A percentile compares a stretch with the other conserved stretches of the same genome.
phyloP scores from a whole-genome alignment of 2,113 vertebrate genomes.

The Craseonycteris thonglongyai region DNA sequence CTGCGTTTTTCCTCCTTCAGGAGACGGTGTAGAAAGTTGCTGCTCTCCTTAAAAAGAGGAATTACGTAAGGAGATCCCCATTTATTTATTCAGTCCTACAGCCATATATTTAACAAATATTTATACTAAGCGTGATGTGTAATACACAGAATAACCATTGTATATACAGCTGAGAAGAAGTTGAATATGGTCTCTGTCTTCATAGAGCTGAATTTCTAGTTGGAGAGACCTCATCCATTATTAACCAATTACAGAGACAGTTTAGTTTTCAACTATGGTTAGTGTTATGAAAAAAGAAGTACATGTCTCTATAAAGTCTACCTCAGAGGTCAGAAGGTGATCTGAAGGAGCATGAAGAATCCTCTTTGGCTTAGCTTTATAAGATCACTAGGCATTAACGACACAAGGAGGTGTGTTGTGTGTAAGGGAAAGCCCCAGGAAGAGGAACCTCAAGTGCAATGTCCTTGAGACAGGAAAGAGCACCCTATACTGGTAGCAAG shows the following conservation, averaged over 20 bases:
- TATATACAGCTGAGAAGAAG: neutral
- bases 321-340: neutral
- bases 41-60: neutral
- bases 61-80: neutral
- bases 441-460: neutral
- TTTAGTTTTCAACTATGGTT: neutral
- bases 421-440: neutral
- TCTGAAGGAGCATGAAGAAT: neutral
- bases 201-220: neutral
- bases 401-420: neutral
- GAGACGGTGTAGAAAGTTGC: neutral
- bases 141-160: neutral
- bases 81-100: neutral
- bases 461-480: neutral
- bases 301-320: neutral
- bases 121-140: neutral
- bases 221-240: neutral
- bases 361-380: neutral
- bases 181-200: neutral
- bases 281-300: neutral
- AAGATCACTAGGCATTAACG: neutral
- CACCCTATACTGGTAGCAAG: neutral
- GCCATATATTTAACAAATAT: neutral
- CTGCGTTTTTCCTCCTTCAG: neutral
- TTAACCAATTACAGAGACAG: neutral